Evolutionary conservation across 2,888 invertebrate genomes (phyloP), one percentile per base, ranked within the genome.

Genomic region (Cheilosia soror): DNA sequence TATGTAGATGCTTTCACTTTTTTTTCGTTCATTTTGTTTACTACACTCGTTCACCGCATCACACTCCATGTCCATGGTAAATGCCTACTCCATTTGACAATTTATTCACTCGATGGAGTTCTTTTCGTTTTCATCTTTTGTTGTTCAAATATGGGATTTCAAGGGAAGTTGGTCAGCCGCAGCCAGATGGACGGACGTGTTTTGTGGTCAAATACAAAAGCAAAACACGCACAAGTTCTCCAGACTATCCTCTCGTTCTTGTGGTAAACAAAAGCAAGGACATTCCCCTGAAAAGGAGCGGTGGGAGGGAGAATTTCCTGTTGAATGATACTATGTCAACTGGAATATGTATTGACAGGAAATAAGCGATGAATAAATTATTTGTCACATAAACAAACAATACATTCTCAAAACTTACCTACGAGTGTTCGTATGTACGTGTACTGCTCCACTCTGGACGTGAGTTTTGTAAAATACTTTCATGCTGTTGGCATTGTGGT

Each of bases 1-100:
- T 58, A 72, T 79, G 51, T 58, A 58, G 65, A 72, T 79, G 51
- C 33, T 73, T 73, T 53, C 33, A 20, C 15, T 68, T 77, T 40
- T 55, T 29, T 37, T 53, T 51, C 27, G 11, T 37, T 11, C 42
- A 5, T 57, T 37, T 44, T 60, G 53, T 65, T 65, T 53, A 40
- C 27, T 40, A 27, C 37, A 9, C 31, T 53, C 42, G n/a, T 44
- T 53, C 20, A 20, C 2, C 5, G 15, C 15, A 9, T n/a, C 11
- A 42, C 49, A 49, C 2, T 44, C 42, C 29, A 27, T n/a, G 47
- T 5, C 33, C 2, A 33, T 2, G n/a, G n/a, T 7, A 33, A 0
- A 1, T 33, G 2, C 6, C 33, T 6, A 42, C 62, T 55, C 25
- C 25, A 62, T 73, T 73, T 55, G 44, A 73, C 73, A 53, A 73